Evolutionary conservation across 2,888 invertebrate species (phyloP), one percentile per base, ranked within the genome.

Genomic region (Nymphalis c-album): DNA sequence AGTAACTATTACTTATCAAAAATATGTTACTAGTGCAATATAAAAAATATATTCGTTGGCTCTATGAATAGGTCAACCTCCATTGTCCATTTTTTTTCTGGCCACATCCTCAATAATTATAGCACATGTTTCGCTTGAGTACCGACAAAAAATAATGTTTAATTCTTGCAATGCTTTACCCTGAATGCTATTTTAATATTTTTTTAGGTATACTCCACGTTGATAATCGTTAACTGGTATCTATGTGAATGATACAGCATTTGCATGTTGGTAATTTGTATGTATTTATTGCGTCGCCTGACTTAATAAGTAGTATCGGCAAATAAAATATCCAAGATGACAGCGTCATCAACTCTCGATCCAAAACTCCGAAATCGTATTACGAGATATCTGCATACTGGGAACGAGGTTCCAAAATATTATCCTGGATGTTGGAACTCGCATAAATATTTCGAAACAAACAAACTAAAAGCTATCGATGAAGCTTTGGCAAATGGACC

Each of bases 401-500:
- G 94, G 2, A 87, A 86, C 77, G 93, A 93, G 73, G 73, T 85
- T 18, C 92, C 93, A 0, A 91, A 90, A 69, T 94, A 94, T 78
- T 93, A 85, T 72, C 93, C 94, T 60, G 94, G 94, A 48, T 91
- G 92, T 75, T 93, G 93, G 93, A 80, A 87, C 46, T 77, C 88
- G 16, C 92, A 93, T 71, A 88, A 92, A 72, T 93, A 93, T 74
- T 94, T 90, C 75, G 85, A 87, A 63, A 76, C 74, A 1, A 85
- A 87, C 35, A 91, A 91, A 73, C 77, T 93, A 66, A 76, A 79
- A 58, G 91, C 84, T 16, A 80, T 94, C 51, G 76, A 83, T 59
- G 82, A 84, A 50, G 79, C 77, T 10, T 72, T 88, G 22, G 72
- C 74, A 58, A 71, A 70, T 63, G 74, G 72, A 26, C 73, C 74